A percentile compares a stretch with the other conserved stretches of the same genome.
These are phyloP conservation scores for Ataeniobius toweri DNA, from an alignment of 2,797 vertebrate species.

Conservation along the genomic window DNA sequence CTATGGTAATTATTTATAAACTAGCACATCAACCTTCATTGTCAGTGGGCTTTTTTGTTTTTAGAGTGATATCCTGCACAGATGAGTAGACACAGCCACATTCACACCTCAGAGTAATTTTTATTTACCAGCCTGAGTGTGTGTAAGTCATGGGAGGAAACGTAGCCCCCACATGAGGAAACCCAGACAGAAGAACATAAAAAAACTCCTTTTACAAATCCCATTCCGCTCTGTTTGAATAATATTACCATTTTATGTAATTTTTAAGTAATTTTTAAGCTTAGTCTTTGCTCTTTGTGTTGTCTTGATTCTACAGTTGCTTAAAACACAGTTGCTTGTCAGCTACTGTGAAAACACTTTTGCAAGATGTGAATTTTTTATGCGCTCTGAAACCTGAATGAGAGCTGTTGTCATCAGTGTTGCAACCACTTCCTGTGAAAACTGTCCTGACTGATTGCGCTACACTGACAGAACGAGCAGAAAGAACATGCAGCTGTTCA, in stretches of 20 bases:
- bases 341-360: not conserved
- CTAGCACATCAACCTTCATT: not conserved
- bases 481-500: conserved; percentile 44
- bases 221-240: not conserved
- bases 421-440: conserved; percentile 75
- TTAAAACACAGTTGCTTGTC: not conserved
- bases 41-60: not conserved
- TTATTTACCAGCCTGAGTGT: not conserved
- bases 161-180: conserved; percentile 15
- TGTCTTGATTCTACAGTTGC: not conserved
- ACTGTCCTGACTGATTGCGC: conserved; percentile 47
- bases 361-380: conserved; percentile 19
- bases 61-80: not conserved
- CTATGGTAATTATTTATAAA: conserved; percentile 5
- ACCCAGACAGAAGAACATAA: not conserved
- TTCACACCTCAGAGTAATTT: conserved; percentile 11
- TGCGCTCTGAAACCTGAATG: conserved; percentile 68
- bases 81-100: not conserved
- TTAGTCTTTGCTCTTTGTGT: not conserved
- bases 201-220: not conserved
- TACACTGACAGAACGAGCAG: conserved; percentile 27
- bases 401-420: conserved; percentile 42
- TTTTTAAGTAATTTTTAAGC: not conserved
- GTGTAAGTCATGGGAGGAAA: conserved; percentile 17
- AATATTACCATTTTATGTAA: not conserved